Evolutionary conservation across 2,797 vertebrate species (phyloP), one percentile per base, ranked within the genome.

Genomic region (Gobionotothen gibberifrons): DNA sequence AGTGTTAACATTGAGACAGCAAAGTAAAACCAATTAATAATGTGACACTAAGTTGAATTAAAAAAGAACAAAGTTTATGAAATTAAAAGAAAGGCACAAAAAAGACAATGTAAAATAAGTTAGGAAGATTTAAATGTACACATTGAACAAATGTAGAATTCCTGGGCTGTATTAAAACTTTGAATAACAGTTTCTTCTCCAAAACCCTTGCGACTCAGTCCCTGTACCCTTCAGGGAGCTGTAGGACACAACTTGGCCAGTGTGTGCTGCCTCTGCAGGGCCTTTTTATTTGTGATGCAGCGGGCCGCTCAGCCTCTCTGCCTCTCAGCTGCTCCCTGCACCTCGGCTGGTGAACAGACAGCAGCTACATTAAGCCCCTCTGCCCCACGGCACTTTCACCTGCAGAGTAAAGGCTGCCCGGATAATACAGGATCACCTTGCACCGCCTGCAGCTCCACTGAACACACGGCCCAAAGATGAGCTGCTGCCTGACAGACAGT

Each of bases 381-480:
- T 72, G 70, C 79, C 82, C 81, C 76, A 51, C 74, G 88, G 90
- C 81, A 86, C 84, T 86, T 90, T 92, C 79, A 91, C 88, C 84
- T 85, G 79, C 82, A 47, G 72, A 84, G 86, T 47, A 79, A 89
- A 86, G 59, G 76, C 78, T 40, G 53, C 69, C 52, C 5, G 21
- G 82, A 90, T 85, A 81, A 86, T 74, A 69, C 16, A 15, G 78
- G 91, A 90, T 91, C 90, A 89, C 73, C 87, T 93, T 90, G 88
- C 89, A 85, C 51, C 15, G 80, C 89, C 80, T 76, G 79, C 78
- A 85, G 89, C 81, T 57, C 81, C 49, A 29, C 64, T 59, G 61
- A 90, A 70, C 65, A 67, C 79, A 70, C 66, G 29, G 58, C 63
- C 42, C 73, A 62, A 54, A 56, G 70, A 68, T 52, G 81, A 72